Conservation (phyloP, 2,888 invertebrate genomes). For the Stomorhina lunata region DNA sequence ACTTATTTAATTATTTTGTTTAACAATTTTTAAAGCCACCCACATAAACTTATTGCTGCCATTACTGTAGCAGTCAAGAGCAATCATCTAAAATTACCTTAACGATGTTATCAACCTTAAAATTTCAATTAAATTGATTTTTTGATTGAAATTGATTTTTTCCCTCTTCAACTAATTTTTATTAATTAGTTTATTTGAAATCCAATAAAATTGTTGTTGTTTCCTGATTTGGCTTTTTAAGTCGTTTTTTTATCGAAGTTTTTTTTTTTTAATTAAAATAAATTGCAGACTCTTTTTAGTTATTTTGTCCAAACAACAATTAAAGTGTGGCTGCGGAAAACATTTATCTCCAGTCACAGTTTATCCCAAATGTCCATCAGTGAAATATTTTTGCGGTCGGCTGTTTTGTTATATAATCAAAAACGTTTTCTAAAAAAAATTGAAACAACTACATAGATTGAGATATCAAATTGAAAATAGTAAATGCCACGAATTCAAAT, state of each 20-base stretch:
- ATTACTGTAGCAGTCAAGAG: background rate
- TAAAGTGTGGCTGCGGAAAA: constrained; percentile 37
- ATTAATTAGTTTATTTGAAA: constrained; percentile 33
- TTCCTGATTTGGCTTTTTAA: constrained; percentile 26
- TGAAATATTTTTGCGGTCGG: constrained; percentile 7
- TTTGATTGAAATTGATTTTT: background rate
- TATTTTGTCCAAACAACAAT: constrained; percentile 15
- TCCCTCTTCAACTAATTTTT: background rate
- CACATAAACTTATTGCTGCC: background rate
- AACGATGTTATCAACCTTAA: constrained; percentile 2
- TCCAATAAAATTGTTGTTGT: constrained; percentile 24
- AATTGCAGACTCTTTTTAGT: constrained; percentile 38
- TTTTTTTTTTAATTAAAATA: constrained; percentile 31
- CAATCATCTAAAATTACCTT: background rate
- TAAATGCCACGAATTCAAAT: background rate
- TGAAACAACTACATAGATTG: no score
- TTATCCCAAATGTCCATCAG: constrained; percentile 35
- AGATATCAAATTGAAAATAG: constrained; percentile 19
- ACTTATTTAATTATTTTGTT: background rate
- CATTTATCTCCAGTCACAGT: constrained; percentile 44
- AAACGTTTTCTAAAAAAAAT: background rate
- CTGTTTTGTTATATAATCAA: constrained; percentile 40
- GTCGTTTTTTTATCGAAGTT: no score
- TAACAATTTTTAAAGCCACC: background rate
- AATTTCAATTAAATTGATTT: constrained; percentile 14